A percentile compares a stretch with the other conserved stretches of the same genome.
These are phyloP conservation scores for Colinus virginianus DNA, from an alignment of 2,113 vertebrate species.

Conservation along the genomic window DNA sequence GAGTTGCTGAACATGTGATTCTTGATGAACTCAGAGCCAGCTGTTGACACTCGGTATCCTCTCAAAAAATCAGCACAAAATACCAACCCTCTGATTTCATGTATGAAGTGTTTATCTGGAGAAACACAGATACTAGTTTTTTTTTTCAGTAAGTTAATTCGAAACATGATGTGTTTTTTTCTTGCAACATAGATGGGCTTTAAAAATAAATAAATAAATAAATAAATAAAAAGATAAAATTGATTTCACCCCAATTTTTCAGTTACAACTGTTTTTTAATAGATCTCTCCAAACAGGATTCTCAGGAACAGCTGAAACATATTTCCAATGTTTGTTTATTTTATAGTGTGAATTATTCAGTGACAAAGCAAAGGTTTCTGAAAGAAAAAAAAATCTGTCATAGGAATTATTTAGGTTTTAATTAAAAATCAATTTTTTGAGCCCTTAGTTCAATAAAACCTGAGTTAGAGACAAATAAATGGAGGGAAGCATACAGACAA, in stretches of 20 bases:
- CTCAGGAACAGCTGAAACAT: not conserved
- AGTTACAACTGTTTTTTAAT: not conserved
- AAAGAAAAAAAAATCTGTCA: not conserved
- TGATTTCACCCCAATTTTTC: not conserved
- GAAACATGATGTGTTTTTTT: not conserved
- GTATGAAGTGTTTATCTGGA: not conserved
- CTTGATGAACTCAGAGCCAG: not conserved
- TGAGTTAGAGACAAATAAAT: not conserved
- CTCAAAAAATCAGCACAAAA: not conserved
- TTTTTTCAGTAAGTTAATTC: not conserved
- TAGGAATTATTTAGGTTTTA: not conserved
- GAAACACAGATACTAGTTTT: not conserved
- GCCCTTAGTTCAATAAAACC: not conserved
- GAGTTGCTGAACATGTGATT: not conserved
- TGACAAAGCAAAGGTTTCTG: not conserved
- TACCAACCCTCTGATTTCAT: not conserved
- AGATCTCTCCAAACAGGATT: not conserved
- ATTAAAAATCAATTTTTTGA: conserved; percentile 35
- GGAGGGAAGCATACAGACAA: not conserved
- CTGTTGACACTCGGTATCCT: not conserved
- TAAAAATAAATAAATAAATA: not conserved
- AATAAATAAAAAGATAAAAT: not conserved
- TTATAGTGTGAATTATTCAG: not conserved
- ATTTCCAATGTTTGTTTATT: not conserved
- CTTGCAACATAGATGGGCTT: not conserved